phyloP scores from a whole-genome alignment of 2,113 vertebrate species.

The Tauraco erythrolophus region DNA sequence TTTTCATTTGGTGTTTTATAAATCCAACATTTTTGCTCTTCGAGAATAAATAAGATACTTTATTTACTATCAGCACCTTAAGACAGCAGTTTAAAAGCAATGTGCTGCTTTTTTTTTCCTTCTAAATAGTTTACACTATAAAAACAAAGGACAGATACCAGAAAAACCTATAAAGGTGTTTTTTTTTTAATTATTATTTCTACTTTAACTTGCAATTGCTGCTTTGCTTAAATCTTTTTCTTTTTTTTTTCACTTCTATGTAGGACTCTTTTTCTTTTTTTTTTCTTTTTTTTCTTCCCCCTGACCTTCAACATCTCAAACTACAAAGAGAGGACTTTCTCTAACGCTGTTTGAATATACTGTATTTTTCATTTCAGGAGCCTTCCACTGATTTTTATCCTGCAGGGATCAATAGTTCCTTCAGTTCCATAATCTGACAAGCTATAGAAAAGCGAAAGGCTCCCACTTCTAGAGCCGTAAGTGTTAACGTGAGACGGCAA shows the following conservation, averaged over 20 bases:
- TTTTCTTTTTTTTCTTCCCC: neutral
- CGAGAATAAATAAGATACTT: neutral
- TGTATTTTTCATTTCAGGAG: constrained; percentile 62
- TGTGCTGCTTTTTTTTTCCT: neutral
- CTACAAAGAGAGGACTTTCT: constrained; percentile 70
- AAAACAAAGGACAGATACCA: constrained; percentile 21
- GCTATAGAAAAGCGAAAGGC: constrained; percentile 41
- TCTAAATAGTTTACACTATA: neutral
- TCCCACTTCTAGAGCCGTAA: neutral
- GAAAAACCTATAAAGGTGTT: neutral
- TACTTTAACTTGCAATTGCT: neutral
- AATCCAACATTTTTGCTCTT: neutral
- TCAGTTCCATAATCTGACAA: constrained; percentile 72
- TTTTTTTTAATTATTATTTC: constrained; percentile 30
- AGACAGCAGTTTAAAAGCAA: neutral
- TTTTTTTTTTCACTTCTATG: neutral
- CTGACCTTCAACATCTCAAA: constrained; percentile 69
- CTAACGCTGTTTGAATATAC: constrained; percentile 62
- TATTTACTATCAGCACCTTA: neutral
- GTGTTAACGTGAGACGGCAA: constrained; percentile 54
- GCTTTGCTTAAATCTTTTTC: neutral
- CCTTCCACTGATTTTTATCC: constrained; percentile 73
- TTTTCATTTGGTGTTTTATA: neutral
- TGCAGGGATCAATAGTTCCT: constrained; percentile 61
- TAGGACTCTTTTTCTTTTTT: neutral